These are phyloP conservation scores for Enteromius afrohamiltoni DNA, from an alignment of 2,797 vertebrate genomes.

Conservation along the genomic window DNA sequence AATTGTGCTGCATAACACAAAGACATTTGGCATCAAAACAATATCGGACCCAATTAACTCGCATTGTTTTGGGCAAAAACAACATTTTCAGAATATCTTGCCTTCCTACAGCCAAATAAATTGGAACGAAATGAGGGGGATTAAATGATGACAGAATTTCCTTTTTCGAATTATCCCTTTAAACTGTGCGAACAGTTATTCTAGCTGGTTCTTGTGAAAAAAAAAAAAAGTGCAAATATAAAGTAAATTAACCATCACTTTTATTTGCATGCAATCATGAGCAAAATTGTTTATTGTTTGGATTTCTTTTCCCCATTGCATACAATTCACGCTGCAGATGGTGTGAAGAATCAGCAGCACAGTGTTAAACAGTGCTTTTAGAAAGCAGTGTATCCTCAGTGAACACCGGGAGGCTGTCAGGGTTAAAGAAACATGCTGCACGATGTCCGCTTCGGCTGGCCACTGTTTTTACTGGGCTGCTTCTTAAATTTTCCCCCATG, in stretches of 20 bases:
- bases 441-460: background rate
- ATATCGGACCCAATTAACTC: background rate
- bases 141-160: background rate
- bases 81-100: background rate
- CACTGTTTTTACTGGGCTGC: conserved; percentile 16
- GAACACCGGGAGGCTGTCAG: background rate
- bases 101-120: background rate
- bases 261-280: background rate
- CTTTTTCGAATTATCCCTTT: background rate
- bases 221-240: background rate
- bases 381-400: background rate
- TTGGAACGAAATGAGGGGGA: background rate
- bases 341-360: background rate
- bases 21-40: background rate
- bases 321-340: background rate
- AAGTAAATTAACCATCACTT: background rate
- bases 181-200: background rate
- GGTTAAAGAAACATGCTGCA: conserved; percentile 6
- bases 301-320: background rate
- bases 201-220: background rate
- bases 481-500: conserved; percentile 1
- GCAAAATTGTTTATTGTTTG: background rate
- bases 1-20: background rate
- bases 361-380: background rate
- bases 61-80: background rate